Evolutionary conservation across 2,888 invertebrate species (phyloP).

Genomic region (Lottia gigantea): DNA sequence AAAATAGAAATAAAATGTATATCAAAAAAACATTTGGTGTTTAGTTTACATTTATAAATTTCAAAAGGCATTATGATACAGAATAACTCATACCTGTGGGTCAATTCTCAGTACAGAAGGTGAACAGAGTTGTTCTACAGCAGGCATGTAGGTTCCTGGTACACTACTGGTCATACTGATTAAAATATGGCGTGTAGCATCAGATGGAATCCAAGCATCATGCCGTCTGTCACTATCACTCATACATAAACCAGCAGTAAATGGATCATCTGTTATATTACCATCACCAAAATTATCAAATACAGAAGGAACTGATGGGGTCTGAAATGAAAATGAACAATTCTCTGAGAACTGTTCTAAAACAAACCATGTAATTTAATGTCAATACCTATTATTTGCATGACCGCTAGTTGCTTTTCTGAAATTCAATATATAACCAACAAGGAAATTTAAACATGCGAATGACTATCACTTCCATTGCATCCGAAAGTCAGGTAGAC

Average conservation of each 20-base stretch:
- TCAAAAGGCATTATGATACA: background rate
- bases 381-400: too few relatives aligned
- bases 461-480: too few relatives aligned
- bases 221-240: slow-evolving; percentile 58
- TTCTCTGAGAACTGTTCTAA: background rate
- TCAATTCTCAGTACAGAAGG: slow-evolving; percentile 85
- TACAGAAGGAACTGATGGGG: slow-evolving; percentile 21
- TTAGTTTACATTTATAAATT: background rate
- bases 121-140: slow-evolving; percentile 82
- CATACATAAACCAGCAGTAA: slow-evolving; percentile 60
- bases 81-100: slow-evolving; percentile 76
- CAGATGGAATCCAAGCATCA: slow-evolving; percentile 81
- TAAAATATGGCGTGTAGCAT: slow-evolving; percentile 76
- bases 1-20: too few relatives aligned
- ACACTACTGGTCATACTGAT: slow-evolving; percentile 75
- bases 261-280: slow-evolving; percentile 47
- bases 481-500: too few relatives aligned
- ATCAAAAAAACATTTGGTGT: background rate
- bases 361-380: background rate
- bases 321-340: background rate
- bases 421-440: too few relatives aligned
- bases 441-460: too few relatives aligned
- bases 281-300: slow-evolving; percentile 31
- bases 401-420: too few relatives aligned
- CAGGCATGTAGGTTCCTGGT: slow-evolving; percentile 78